A percentile compares a stretch with the other conserved stretches of the same genome.
Conservation (phyloP, 1,140 invertebrate species). For the Oedothorax gibbosus region DNA sequence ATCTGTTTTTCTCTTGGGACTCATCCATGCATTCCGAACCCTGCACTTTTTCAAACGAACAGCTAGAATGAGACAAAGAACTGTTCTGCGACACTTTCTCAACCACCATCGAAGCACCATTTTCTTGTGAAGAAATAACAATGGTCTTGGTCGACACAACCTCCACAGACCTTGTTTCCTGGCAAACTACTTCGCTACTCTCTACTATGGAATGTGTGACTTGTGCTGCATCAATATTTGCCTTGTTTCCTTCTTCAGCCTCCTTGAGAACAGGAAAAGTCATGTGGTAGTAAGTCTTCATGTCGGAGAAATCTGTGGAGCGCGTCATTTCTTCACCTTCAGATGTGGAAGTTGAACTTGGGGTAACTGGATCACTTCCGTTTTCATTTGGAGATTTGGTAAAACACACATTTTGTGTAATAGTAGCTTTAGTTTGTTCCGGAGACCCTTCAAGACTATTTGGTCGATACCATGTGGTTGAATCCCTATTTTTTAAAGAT, state of each 20-base stretch:
- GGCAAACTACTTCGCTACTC: background rate
- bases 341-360: background rate
- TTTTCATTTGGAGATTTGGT: no score
- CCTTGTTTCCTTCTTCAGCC: background rate
- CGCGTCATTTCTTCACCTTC: constrained; percentile 34
- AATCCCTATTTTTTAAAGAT: no score
- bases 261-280: constrained; percentile 42
- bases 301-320: constrained; percentile 40
- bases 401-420: no score
- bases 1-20: constrained; percentile 1
- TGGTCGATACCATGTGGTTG: no score
- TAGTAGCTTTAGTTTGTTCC: no score
- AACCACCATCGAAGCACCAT: background rate
- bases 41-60: background rate
- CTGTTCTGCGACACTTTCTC: background rate
- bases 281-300: constrained; percentile 54
- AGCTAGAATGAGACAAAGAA: background rate
- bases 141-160: background rate
- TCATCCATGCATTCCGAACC: background rate
- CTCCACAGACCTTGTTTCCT: background rate
- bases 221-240: background rate
- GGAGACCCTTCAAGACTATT: no score
- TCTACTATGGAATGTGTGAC: constrained; percentile 21
- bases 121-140: background rate
- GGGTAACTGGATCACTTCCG: background rate